phyloP scores from a whole-genome alignment of 2,888 invertebrate genomes.

The Halictus quadricinctus region DNA sequence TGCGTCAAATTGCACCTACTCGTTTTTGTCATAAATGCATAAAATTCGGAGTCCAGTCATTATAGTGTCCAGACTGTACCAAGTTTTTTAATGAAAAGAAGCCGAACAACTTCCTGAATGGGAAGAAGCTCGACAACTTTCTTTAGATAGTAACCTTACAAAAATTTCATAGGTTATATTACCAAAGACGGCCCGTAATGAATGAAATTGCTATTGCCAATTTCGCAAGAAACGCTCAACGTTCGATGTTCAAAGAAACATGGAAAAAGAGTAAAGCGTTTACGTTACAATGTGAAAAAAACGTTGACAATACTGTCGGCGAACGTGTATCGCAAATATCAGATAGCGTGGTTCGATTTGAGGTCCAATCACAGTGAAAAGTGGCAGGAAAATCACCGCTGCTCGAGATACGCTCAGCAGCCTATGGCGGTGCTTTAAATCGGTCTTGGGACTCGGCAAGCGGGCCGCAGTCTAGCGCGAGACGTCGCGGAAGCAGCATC shows the following conservation, averaged over 20 bases:
- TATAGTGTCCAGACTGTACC: background rate
- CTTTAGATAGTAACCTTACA: background rate
- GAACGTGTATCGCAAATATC: background rate
- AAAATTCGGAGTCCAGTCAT: background rate
- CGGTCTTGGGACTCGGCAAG: conserved; percentile 46
- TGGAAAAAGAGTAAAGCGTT: background rate
- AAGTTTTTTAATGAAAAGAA: background rate
- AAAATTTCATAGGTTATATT: background rate
- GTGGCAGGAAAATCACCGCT: conserved; percentile 49
- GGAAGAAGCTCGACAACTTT: background rate
- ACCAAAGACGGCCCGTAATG: background rate
- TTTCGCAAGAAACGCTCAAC: background rate
- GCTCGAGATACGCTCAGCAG: conserved; percentile 34
- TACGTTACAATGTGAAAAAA: background rate
- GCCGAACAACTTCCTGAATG: too few species aligned
- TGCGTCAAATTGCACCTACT: too few species aligned
- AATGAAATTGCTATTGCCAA: background rate
- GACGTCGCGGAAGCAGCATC: conserved; percentile 62
- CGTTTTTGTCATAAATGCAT: too few species aligned
- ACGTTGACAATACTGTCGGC: background rate
- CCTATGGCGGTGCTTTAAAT: conserved; percentile 48
- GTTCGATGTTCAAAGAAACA: background rate
- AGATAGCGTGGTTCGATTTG: conserved; percentile 40
- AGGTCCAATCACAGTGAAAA: conserved; percentile 45
- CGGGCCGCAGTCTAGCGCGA: conserved; percentile 65